Conservation (phyloP, 2,797 vertebrate species). For the Enteromius thamalakanensis region DNA sequence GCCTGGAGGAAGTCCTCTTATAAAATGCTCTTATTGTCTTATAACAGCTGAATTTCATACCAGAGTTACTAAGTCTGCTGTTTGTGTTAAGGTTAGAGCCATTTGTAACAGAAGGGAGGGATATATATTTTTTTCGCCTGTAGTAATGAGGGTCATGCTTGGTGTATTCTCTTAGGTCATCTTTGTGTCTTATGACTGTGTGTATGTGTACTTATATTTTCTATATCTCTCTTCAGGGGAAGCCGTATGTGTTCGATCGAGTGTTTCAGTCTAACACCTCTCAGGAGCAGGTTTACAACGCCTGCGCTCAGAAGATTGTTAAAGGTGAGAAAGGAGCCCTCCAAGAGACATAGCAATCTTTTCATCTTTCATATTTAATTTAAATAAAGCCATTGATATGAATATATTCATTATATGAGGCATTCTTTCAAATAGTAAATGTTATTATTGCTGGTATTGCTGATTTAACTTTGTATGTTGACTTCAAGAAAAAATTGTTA, state of each 20-base stretch:
- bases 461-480: background rate
- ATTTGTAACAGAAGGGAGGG: background rate
- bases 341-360: background rate
- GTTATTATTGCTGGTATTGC: background rate
- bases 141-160: background rate
- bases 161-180: background rate
- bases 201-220: background rate
- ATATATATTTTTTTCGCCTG: background rate
- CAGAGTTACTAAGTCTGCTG: background rate
- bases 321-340: constrained; percentile 80
- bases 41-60: constrained; percentile 7
- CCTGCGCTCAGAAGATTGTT: constrained; percentile 95
- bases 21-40: background rate
- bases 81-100: background rate
- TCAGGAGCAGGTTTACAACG: constrained; percentile 95
- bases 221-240: constrained; percentile 77
- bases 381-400: background rate
- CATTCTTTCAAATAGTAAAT: background rate
- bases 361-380: no score
- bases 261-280: constrained; percentile 93
- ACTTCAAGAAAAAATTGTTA: background rate
- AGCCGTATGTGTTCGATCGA: constrained; percentile 91
- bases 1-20: background rate
- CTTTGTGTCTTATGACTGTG: constrained; percentile 32
- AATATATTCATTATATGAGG: background rate